A percentile compares a stretch with the other conserved stretches of the same genome.
phyloP scores from a whole-genome alignment of 2,888 invertebrate species.

The Orthosia cruda region DNA sequence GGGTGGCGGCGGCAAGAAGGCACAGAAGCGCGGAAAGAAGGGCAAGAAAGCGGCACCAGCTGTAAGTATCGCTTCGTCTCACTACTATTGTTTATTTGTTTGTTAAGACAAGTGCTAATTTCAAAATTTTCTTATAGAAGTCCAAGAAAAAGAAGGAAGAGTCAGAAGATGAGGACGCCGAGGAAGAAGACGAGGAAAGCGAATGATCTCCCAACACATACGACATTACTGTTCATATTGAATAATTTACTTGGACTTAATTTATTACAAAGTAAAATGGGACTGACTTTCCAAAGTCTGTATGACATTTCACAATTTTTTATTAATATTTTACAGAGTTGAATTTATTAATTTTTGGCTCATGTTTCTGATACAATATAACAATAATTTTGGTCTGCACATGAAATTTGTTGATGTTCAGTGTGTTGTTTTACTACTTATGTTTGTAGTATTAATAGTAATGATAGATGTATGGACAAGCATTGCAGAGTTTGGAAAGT shows the following conservation, averaged over 20 bases:
- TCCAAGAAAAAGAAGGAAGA: conserved; percentile 93
- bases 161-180: conserved; percentile 93
- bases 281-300: conserved; percentile 91
- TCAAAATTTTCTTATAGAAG: conserved; percentile 75
- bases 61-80: conserved; percentile 77
- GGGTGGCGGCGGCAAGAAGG: conserved; percentile 88
- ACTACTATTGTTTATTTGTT: conserved; percentile 4
- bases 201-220: conserved; percentile 91
- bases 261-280: conserved; percentile 91
- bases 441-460: conserved; percentile 81
- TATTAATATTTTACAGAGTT: conserved; percentile 67
- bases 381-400: conserved; percentile 79
- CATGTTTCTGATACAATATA: conserved; percentile 72
- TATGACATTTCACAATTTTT: conserved; percentile 74
- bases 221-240: conserved; percentile 90
- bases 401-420: conserved; percentile 84
- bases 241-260: conserved; percentile 92
- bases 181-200: conserved; percentile 93
- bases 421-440: conserved; percentile 80
- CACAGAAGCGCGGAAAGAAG: conserved; percentile 92
- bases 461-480: conserved; percentile 79
- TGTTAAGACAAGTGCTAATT: conserved; percentile 23
- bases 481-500: conserved; percentile 91
- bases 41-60: conserved; percentile 88
- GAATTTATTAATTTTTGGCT: conserved; percentile 68